Evolutionary conservation across 35 echinoderm and acorn worm species (phyloP), one percentile per base, ranked within the genome.

Genomic region (Ophiothrix spiculata): DNA sequence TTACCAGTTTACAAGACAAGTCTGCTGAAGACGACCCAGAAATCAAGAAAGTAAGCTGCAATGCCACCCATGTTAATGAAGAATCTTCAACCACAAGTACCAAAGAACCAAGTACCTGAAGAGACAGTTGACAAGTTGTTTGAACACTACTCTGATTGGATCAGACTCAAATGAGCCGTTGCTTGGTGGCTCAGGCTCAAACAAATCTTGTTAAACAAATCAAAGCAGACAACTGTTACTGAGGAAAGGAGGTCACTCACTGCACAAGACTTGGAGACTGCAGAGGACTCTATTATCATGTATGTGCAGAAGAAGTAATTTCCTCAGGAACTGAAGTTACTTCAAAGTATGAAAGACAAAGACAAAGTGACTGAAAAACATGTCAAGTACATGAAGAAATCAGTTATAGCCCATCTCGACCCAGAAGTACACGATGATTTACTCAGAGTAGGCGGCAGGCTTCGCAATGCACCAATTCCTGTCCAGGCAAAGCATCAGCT

Each of bases 381-480:
- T n/a, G n/a, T n/a, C n/a, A n/a, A n/a, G n/a, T n/a, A n/a, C n/a
- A n/a, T n/a, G n/a, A n/a, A n/a, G n/a, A n/a, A n/a, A n/a, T n/a
- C n/a, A n/a, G n/a, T n/a, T n/a, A n/a, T n/a, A n/a, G n/a, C n/a
- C 54, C 45, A 37, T 12, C 36, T 38, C 19, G 33, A 80, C 78
- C 78, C 78, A 11, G 36, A 39, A 25, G 31, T 80, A 29, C 36
- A 38, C 29, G 78, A 80, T 80, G 83, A 76, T 4, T 15, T 91
- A 28, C 54, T 91, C 32, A 69, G 76, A 76, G 56, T 91, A 39
- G 82, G 83, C 32, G 89, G 89, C 1, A 41, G 83, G 32, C 49
- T 86, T 17, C 31, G 34, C 29, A 91, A 86, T 46, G 82, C 89
- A 64, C 83, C 89, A 39, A 77, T 91, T 41, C 17, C 74, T 33